A percentile compares a stretch with the other conserved stretches of the same genome.
Conservation (phyloP, 2,888 invertebrate genomes). For the Molorchus minor region DNA sequence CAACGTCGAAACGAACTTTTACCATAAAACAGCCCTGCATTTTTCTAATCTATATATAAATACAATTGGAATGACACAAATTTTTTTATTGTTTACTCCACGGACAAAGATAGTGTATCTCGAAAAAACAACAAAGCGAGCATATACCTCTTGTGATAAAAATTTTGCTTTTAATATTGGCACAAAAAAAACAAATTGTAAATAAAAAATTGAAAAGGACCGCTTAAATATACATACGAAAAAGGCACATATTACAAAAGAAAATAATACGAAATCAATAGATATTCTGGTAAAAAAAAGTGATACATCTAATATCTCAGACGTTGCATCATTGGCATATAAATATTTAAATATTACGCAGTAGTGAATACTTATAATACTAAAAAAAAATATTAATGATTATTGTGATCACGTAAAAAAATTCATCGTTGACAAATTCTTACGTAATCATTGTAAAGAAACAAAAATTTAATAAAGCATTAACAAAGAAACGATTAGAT, state of each 20-base stretch:
- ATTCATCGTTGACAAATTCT: not conserved
- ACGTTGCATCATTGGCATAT: slow-evolving; percentile 55
- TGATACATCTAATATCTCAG: slow-evolving; percentile 58
- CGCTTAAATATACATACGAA: slow-evolving; percentile 46
- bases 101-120: slow-evolving; percentile 49
- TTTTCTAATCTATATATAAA: slow-evolving; percentile 56
- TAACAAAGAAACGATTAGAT: slow-evolving; percentile 50
- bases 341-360: slow-evolving; percentile 35
- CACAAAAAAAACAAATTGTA: slow-evolving; percentile 54
- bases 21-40: slow-evolving; percentile 54
- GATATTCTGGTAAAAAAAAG: slow-evolving; percentile 50
- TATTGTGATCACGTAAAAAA: slow-evolving; percentile 18
- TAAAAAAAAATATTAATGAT: slow-evolving; percentile 43
- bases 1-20: slow-evolving; percentile 35
- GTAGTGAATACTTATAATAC: slow-evolving; percentile 34
- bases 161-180: slow-evolving; percentile 47
- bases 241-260: slow-evolving; percentile 55
- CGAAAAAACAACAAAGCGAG: slow-evolving; percentile 38
- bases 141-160: slow-evolving; percentile 40
- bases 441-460: slow-evolving; percentile 33
- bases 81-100: slow-evolving; percentile 57
- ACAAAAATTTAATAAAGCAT: slow-evolving; percentile 51
- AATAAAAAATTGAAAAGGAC: slow-evolving; percentile 43
- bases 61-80: slow-evolving; percentile 62
- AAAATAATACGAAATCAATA: slow-evolving; percentile 43